Conservation (phyloP, 2,888 invertebrate species). For the Lasioglossum pauxillum region DNA sequence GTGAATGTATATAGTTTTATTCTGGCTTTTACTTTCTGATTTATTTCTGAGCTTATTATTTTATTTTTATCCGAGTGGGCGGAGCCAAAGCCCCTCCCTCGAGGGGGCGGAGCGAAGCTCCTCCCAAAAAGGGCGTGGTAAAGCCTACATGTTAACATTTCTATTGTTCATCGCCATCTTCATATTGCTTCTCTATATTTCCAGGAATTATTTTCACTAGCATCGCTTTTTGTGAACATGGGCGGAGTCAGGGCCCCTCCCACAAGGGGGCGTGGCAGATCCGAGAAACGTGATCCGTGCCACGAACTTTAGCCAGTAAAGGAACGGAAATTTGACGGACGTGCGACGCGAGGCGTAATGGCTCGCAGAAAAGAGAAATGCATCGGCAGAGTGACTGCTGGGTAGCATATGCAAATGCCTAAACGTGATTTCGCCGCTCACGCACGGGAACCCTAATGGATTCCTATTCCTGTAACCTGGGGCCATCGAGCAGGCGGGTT, state of each 20-base stretch:
- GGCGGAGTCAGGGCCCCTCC: not conserved
- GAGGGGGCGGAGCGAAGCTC: not conserved
- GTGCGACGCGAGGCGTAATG: not conserved
- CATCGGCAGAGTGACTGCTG: constrained; percentile 21
- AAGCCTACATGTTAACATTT: too few species aligned
- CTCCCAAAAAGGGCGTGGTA: not conserved
- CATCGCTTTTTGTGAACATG: not conserved
- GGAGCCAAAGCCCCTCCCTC: not conserved
- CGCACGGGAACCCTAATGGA: constrained; percentile 57
- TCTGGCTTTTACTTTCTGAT: too few species aligned
- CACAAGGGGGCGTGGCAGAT: not conserved
- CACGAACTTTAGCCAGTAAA: not conserved
- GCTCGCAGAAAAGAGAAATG: constrained; percentile 3
- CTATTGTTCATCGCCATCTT: not conserved
- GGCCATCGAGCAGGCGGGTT: not conserved
- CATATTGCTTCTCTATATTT: not conserved
- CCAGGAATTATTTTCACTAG: not conserved
- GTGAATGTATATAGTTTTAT: too few species aligned
- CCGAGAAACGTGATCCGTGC: not conserved
- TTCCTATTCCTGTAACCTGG: constrained; percentile 61
- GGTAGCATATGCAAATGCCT: constrained; percentile 28
- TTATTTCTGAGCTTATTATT: too few species aligned
- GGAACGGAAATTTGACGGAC: not conserved
- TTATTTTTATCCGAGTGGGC: not conserved
- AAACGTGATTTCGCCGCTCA: constrained; percentile 51